Percentiles rank a stretch among this genome's conserved stretches.
These are phyloP conservation scores for Clostera curtula DNA, from an alignment of 2,888 invertebrate species.

Conservation along the genomic window DNA sequence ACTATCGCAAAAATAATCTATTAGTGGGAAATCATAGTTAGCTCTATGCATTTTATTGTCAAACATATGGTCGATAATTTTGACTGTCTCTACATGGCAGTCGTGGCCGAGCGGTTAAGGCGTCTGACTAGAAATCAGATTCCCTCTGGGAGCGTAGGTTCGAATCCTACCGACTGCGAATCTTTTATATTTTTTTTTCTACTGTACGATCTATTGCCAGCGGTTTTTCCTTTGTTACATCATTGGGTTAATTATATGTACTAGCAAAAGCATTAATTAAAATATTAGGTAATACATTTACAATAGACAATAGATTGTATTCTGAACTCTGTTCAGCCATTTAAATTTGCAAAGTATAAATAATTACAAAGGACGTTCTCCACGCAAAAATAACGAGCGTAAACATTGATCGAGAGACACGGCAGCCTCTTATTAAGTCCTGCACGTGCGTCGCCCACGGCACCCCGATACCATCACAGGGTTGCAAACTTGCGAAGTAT, in stretches of 20 bases:
- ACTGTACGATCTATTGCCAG: not conserved
- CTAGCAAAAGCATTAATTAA: no score
- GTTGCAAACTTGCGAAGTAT: conserved; percentile 24
- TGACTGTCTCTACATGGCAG: conserved; percentile 60
- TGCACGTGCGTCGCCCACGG: conserved; percentile 65
- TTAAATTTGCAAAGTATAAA: no score
- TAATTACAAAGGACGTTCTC: conserved; percentile 24
- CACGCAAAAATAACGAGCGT: conserved; percentile 38
- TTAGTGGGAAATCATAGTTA: no score
- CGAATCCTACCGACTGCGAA: conserved; percentile 90
- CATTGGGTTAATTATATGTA: no score
- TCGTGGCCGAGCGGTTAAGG: conserved; percentile 92
- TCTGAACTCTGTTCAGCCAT: no score
- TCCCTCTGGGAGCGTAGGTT: conserved; percentile 94
- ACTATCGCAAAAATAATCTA: no score
- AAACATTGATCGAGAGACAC: conserved; percentile 54
- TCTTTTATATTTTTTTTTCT: not conserved
- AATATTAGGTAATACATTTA: no score
- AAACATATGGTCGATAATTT: conserved; percentile 71
- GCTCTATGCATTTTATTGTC: no score
- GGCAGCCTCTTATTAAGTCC: conserved; percentile 48
- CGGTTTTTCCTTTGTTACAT: not conserved
- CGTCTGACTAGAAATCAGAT: conserved; percentile 93
- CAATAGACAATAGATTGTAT: no score
- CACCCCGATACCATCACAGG: conserved; percentile 23